phyloP scores from a whole-genome alignment of 2,113 vertebrate genomes.

The Myiagra hebetior region DNA sequence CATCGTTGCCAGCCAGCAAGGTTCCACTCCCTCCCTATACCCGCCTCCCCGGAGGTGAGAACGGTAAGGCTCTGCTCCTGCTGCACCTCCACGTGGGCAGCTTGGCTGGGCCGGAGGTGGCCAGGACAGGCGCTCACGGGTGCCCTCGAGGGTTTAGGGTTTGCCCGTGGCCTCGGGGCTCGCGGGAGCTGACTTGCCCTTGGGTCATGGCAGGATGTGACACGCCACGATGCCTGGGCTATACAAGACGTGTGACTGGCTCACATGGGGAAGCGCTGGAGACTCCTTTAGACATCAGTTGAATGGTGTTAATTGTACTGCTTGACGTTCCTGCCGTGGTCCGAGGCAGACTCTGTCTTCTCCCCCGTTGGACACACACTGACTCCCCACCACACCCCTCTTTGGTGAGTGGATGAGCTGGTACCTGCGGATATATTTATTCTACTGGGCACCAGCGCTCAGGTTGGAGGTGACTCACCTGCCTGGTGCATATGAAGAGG shows the following conservation, averaged over 20 bases:
- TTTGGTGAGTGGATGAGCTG: conserved; percentile 78
- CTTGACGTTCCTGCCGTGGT: conserved; percentile 80
- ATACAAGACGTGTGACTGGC: conserved; percentile 90
- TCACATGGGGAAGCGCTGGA: conserved; percentile 85
- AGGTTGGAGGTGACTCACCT: not conserved
- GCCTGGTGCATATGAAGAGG: conserved; percentile 63
- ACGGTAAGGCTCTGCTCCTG: conserved; percentile 75
- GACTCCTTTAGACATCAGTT: conserved; percentile 93
- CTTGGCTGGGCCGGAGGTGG: not conserved
- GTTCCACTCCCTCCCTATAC: conserved; percentile 84
- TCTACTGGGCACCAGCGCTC: conserved; percentile 52
- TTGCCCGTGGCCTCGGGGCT: not conserved
- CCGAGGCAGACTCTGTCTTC: conserved; percentile 77
- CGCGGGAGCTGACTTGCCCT: not conserved
- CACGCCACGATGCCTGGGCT: conserved; percentile 81
- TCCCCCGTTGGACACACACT: conserved; percentile 51
- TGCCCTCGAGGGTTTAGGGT: not conserved
- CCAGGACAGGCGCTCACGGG: rapidly evolving
- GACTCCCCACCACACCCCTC: conserved; percentile 56
- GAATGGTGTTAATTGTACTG: conserved; percentile 89
- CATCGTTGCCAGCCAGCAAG: conserved; percentile 83
- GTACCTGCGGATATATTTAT: conserved; percentile 79
- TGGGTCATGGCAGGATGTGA: conserved; percentile 74
- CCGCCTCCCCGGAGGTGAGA: conserved; percentile 95
- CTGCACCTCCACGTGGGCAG: rapidly evolving